These are phyloP conservation scores for Anhinga rufa DNA, from an alignment of 2,113 vertebrate species.

Conservation along the genomic window DNA sequence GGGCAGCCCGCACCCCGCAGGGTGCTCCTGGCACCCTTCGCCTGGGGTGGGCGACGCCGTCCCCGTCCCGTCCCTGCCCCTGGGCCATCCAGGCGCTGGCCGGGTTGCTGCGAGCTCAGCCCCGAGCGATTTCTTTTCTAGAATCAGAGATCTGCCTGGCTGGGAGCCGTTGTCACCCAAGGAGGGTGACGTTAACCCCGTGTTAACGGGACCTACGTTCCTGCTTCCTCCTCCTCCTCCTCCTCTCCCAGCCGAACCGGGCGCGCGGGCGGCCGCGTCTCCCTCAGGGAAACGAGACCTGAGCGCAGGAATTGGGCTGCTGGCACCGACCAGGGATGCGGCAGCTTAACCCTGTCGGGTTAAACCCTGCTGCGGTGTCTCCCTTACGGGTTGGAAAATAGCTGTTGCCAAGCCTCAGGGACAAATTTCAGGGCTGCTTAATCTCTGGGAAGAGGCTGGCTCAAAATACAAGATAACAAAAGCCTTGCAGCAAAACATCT, in stretches of 20 bases:
- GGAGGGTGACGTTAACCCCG: neutral
- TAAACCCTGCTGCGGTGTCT: neutral
- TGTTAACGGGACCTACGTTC: neutral
- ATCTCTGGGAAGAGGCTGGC: neutral
- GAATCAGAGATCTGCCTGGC: neutral
- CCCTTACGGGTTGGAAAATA: neutral
- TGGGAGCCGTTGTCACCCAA: neutral
- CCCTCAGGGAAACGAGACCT: neutral
- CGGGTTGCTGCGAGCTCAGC: fast-evolving
- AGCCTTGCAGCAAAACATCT: neutral
- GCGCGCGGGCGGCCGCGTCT: neutral
- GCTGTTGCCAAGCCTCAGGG: neutral
- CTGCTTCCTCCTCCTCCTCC: neutral
- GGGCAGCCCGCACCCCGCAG: neutral
- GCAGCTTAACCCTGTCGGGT: neutral
- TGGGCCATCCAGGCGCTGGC: neutral
- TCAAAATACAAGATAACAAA: neutral
- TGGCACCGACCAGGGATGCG: neutral
- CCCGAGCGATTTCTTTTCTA: neutral
- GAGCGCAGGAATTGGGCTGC: neutral
- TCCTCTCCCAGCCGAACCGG: neutral
- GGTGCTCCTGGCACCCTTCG: neutral
- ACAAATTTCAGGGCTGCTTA: slow-evolving; percentile 32
- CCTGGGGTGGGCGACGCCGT: fast-evolving
- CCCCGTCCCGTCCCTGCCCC: neutral